Conservation (phyloP, 2,888 invertebrate species). For the Brenthis hecate region DNA sequence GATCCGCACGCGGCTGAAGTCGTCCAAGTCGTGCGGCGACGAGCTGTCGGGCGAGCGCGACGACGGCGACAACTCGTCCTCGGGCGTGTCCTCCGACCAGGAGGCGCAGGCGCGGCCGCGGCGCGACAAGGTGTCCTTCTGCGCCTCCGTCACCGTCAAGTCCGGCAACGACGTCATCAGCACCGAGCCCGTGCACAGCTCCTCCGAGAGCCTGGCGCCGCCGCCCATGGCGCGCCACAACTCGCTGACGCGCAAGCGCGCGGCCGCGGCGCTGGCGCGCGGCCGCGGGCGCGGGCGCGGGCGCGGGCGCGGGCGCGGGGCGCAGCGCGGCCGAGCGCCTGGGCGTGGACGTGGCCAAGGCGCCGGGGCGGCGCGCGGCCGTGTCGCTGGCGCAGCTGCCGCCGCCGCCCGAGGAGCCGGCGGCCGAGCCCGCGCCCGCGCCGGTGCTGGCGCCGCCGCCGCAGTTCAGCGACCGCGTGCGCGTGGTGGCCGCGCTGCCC, state of each 20-base stretch:
- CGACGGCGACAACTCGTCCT: conserved; percentile 94
- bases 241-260: conserved; percentile 83
- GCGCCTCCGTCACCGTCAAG: conserved; percentile 77
- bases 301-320: conserved; percentile 57
- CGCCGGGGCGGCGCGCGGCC: conserved; percentile 91
- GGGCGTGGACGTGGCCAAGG: conserved; percentile 68
- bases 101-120: conserved; percentile 73
- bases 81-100: conserved; percentile 94
- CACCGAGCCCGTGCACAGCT: conserved; percentile 79
- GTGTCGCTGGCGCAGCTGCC: conserved; percentile 77
- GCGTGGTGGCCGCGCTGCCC: conserved; percentile 92
- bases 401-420: conserved; percentile 77
- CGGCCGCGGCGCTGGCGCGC: conserved; percentile 81
- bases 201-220: conserved; percentile 71
- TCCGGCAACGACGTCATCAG: conserved; percentile 79
- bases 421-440: conserved; percentile 61
- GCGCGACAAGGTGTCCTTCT: conserved; percentile 77
- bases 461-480: conserved; percentile 93
- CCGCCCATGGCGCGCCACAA: conserved; percentile 82
- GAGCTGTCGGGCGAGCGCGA: conserved; percentile 86
- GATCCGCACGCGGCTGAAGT: conserved; percentile 91
- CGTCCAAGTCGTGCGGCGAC: conserved; percentile 93
- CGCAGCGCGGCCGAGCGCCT: conserved; percentile 72
- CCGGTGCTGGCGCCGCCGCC: conserved; percentile 92
- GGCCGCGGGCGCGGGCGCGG: conserved; percentile 56